Conservation (phyloP, 2,113 vertebrate genomes). For the Colinus virginianus region DNA sequence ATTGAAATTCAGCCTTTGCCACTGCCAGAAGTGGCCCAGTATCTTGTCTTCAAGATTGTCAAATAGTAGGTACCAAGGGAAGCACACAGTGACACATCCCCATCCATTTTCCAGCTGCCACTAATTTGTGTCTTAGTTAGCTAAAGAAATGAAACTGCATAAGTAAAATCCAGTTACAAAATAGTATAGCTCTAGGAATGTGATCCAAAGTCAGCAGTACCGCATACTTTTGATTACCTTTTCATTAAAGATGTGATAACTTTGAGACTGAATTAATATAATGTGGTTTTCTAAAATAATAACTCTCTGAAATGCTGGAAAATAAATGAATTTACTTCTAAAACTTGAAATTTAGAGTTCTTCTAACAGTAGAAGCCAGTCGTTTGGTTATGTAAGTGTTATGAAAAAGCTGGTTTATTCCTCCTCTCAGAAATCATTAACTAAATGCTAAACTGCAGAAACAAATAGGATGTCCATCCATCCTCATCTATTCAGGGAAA, state of each 20-base stretch:
- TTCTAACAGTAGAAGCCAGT: not conserved
- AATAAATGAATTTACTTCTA: not conserved
- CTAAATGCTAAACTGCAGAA: not conserved
- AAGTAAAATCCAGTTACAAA: not conserved
- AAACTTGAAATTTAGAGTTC: not conserved
- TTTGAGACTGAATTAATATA: not conserved
- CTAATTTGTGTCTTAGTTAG: not conserved
- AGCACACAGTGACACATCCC: not conserved
- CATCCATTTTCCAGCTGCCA: not conserved
- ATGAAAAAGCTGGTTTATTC: not conserved
- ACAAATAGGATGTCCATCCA: not conserved
- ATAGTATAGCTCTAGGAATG: not conserved
- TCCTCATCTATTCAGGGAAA: not conserved
- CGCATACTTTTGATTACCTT: not conserved
- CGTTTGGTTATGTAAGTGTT: not conserved
- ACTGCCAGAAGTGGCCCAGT: not conserved
- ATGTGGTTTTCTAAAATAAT: not conserved
- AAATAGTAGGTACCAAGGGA: not conserved
- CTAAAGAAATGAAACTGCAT: not conserved
- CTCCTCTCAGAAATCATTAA: conserved; percentile 16
- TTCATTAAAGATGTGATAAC: not conserved
- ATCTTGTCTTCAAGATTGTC: not conserved
- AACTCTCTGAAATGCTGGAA: not conserved
- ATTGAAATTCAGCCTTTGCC: not conserved
- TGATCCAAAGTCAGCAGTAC: not conserved